A percentile compares a stretch with the other conserved stretches of the same genome.
phyloP scores from a whole-genome alignment of 92 coral and sea anemone species.

The Ricordea florida region DNA sequence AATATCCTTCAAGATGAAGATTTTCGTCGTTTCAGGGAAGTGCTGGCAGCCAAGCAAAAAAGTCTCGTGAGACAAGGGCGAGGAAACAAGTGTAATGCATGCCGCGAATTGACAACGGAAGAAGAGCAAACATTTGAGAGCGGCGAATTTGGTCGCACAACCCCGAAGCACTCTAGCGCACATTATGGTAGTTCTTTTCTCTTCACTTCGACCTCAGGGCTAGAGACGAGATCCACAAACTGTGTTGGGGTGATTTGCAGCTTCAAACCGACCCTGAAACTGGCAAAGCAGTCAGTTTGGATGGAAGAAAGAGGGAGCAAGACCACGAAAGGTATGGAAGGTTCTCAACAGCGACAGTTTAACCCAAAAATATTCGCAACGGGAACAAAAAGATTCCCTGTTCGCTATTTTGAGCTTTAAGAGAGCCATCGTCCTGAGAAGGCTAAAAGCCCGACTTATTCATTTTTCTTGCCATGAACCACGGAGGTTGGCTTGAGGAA shows the following conservation, averaged over 20 bases:
- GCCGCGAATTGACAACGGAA: conserved; percentile 9
- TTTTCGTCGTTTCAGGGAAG: conserved; percentile 33
- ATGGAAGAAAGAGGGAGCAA: conserved; percentile 23
- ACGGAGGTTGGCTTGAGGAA: no score
- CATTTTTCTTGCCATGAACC: no score
- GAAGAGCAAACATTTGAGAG: conserved; percentile 15
- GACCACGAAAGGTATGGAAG: conserved; percentile 17
- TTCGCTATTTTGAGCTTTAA: conserved; percentile 1
- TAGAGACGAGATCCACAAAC: conserved; percentile 21
- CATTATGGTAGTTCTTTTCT: conserved; percentile 31
- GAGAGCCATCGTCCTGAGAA: conserved; percentile 9
- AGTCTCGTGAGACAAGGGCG: conserved; percentile 32
- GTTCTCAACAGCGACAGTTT: conserved; percentile 5
- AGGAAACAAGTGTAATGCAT: conserved; percentile 35
- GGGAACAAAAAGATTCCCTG: conserved; percentile 11
- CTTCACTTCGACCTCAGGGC: conserved; percentile 37
- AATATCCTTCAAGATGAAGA: conserved; percentile 38
- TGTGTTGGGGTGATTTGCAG: conserved; percentile 33
- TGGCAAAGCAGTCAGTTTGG: conserved; percentile 23
- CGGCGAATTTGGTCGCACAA: conserved; percentile 1
- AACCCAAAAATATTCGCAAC: conserved; percentile 15
- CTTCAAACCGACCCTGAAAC: conserved; percentile 16
- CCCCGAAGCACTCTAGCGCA: neutral
- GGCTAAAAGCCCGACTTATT: no score
- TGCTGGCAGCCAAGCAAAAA: conserved; percentile 35